phyloP scores from a whole-genome alignment of 2,888 invertebrate genomes.

The Oscheius sp. region DNA sequence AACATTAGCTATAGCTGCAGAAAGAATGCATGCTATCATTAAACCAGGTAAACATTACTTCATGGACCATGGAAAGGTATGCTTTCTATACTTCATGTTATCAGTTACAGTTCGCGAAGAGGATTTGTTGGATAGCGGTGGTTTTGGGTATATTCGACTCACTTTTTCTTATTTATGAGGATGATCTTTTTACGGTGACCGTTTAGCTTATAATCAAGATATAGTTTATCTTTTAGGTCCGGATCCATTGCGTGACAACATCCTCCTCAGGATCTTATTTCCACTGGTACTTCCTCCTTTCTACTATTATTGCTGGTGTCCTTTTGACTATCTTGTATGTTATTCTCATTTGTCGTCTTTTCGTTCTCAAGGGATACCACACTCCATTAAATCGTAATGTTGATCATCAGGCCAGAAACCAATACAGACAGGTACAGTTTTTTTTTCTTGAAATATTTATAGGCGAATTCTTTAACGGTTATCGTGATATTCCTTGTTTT shows the following conservation, averaged over 20 bases:
- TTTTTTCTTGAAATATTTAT: too few relatives aligned
- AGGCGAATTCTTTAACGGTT: conserved; percentile 52
- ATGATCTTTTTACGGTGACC: conserved; percentile 41
- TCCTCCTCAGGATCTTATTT: conserved; percentile 49
- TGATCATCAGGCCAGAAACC: conserved; percentile 35
- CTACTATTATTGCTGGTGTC: conserved; percentile 41
- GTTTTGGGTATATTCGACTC: conserved; percentile 46
- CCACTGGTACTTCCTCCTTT: conserved; percentile 51
- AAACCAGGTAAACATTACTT: conserved; percentile 48
- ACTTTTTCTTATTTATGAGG: conserved; percentile 45
- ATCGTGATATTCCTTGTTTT: conserved; percentile 51
- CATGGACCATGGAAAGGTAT: conserved; percentile 43
- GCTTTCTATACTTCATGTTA: too few relatives aligned
- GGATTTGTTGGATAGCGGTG: conserved; percentile 37
- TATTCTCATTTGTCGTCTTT: conserved; percentile 45
- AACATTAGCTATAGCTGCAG: conserved; percentile 48
- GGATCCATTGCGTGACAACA: conserved; percentile 54
- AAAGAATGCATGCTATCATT: conserved; percentile 46
- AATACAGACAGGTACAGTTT: conserved; percentile 39
- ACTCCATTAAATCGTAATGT: conserved; percentile 34
- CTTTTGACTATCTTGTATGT: conserved; percentile 42
- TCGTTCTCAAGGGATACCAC: conserved; percentile 39
- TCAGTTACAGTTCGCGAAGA: conserved; percentile 36
- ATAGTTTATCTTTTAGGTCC: conserved; percentile 39
- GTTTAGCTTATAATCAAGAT: not conserved